A percentile compares a stretch with the other conserved stretches of the same genome.
Conservation (phyloP, 2,888 invertebrate species). For the Craniophora ligustri region DNA sequence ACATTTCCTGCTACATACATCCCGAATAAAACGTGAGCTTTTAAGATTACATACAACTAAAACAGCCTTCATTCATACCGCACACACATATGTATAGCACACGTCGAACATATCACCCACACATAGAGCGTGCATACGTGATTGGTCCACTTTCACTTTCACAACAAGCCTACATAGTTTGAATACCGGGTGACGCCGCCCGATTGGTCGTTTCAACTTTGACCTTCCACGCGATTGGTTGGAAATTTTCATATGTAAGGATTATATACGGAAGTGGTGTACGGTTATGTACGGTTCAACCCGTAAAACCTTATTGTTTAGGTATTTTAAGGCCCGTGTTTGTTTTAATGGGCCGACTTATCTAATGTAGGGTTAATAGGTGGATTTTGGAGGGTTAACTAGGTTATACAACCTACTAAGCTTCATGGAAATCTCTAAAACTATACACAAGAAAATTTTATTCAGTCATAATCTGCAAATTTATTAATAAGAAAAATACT, state of each 20-base stretch:
- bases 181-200: constrained; percentile 72
- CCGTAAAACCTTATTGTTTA: constrained; percentile 57
- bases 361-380: constrained; percentile 20
- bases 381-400: constrained; percentile 36
- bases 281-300: constrained; percentile 48
- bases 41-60: constrained; percentile 54
- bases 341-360: constrained; percentile 50
- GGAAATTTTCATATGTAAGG: constrained; percentile 73
- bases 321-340: constrained; percentile 55
- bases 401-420: constrained; percentile 3
- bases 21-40: constrained; percentile 41
- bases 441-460: too few species aligned
- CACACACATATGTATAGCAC: constrained; percentile 63
- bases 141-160: constrained; percentile 86
- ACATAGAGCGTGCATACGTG: constrained; percentile 63
- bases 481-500: too few species aligned
- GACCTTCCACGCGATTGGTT: constrained; percentile 72
- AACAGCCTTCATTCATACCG: constrained; percentile 69
- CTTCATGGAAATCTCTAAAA: neutral
- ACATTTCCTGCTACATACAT: constrained; percentile 43
- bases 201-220: constrained; percentile 72
- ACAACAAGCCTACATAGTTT: constrained; percentile 83
- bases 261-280: constrained; percentile 56
- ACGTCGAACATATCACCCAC: constrained; percentile 66
- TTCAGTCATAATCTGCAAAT: too few species aligned